phyloP scores from a whole-genome alignment of 2,797 vertebrate species.

The Artibeus lituratus region DNA sequence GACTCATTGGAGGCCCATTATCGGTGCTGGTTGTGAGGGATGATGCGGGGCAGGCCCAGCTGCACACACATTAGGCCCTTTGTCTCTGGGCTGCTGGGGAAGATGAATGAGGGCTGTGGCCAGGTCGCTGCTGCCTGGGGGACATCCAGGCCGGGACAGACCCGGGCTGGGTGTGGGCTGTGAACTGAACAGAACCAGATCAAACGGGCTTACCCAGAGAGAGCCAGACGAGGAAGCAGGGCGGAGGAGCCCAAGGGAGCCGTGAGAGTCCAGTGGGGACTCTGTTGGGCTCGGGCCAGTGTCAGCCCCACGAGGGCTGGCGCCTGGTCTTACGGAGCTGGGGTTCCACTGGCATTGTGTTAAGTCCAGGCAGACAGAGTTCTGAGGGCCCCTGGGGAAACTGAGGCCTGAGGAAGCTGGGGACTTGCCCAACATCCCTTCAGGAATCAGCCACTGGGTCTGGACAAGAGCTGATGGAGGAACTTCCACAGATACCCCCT shows the following conservation, averaged over 20 bases:
- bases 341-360: background rate
- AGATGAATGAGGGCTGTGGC: conserved; percentile 80
- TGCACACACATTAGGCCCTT: conserved; percentile 80
- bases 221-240: background rate
- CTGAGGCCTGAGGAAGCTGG: background rate
- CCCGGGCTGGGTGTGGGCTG: background rate
- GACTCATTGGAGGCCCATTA: conserved; percentile 79
- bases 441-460: background rate
- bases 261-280: rapidly evolving
- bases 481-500: background rate
- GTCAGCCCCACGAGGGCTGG: no score
- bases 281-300: rapidly evolving
- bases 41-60: conserved; percentile 79
- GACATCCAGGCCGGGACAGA: conserved; percentile 69
- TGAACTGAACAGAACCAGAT: background rate
- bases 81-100: conserved; percentile 73
- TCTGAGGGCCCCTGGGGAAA: background rate
- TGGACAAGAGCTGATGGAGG: rapidly evolving
- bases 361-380: background rate
- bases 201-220: background rate
- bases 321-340: background rate
- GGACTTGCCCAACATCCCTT: background rate
- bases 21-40: conserved; percentile 72
- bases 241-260: background rate
- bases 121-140: conserved; percentile 61